Conservation (phyloP, 2,888 invertebrate genomes). For the Lycocerus yunnanus region DNA sequence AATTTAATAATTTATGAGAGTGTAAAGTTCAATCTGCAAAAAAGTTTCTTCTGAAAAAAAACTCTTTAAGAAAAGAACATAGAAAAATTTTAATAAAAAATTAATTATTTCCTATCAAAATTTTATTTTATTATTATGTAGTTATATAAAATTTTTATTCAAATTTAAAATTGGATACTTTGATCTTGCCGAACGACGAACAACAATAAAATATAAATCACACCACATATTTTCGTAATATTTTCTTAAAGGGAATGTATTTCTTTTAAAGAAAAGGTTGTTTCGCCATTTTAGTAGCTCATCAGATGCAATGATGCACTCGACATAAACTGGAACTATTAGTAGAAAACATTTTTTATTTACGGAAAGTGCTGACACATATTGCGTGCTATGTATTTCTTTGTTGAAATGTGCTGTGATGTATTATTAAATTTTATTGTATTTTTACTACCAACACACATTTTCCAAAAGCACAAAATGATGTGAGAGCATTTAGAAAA, state of each 20-base stretch:
- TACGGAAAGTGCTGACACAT: not conserved
- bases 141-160: not conserved
- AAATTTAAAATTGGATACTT: not conserved
- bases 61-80: not conserved
- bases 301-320: not conserved
- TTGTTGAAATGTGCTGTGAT: not conserved
- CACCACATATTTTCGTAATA: not conserved
- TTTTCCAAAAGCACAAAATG: not conserved
- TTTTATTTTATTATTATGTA: not conserved
- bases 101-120: not conserved
- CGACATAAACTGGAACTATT: not conserved
- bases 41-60: not conserved
- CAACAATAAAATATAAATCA: not conserved
- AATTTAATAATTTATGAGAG: conserved; percentile 27
- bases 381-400: not conserved
- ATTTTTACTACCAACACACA: not conserved
- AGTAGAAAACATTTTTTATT: not conserved
- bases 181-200: not conserved
- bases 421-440: not conserved
- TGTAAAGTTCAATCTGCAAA: conserved; percentile 8
- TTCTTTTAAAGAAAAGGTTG: not conserved
- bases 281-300: not conserved
- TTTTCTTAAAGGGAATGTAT: not conserved
- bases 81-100: not conserved
- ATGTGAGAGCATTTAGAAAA: not conserved